Percentiles rank a stretch among this genome's conserved stretches.
Evolutionary conservation across 2,113 vertebrate species (phyloP).

Genomic region (Ailuropoda melanoleuca): DNA sequence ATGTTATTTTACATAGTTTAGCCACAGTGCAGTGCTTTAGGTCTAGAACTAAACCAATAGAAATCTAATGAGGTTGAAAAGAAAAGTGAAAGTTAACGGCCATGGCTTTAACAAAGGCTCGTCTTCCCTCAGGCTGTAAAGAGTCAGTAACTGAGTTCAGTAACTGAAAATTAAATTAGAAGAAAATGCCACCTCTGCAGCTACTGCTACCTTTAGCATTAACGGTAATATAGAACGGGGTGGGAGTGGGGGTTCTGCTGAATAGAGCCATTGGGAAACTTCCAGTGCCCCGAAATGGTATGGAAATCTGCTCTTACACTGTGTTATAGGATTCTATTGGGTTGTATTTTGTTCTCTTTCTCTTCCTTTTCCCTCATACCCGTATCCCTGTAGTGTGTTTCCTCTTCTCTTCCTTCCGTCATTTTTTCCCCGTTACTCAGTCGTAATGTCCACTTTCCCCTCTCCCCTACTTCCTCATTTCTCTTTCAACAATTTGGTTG

Average conservation of each 20-base stretch:
- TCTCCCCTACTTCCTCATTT: not conserved
- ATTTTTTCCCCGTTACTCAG: not conserved
- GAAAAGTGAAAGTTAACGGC: constrained; percentile 67
- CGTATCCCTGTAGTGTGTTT: not conserved
- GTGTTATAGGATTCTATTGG: not conserved
- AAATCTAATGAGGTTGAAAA: constrained; percentile 76
- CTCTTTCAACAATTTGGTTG: not conserved
- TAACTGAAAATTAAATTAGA: constrained; percentile 79
- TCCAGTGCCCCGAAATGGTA: not conserved
- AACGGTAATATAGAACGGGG: not conserved
- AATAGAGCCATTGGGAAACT: constrained; percentile 12
- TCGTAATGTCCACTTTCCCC: not conserved
- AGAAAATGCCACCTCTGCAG: constrained; percentile 75
- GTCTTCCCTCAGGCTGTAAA: constrained; percentile 72
- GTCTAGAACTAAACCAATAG: constrained; percentile 46
- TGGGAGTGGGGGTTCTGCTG: not conserved
- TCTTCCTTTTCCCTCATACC: not conserved
- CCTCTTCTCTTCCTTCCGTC: not conserved
- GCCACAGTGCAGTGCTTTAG: constrained; percentile 9
- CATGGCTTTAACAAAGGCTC: constrained; percentile 68
- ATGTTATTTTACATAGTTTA: constrained; percentile 57
- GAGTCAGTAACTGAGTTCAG: constrained; percentile 76
- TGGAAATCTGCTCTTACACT: not conserved
- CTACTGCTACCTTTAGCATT: constrained; percentile 59
- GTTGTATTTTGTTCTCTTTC: not conserved